A percentile compares a stretch with the other conserved stretches of the same genome.
These are phyloP conservation scores for Corythornis leucogaster DNA, from an alignment of 2,797 vertebrate genomes.

Conservation along the genomic window DNA sequence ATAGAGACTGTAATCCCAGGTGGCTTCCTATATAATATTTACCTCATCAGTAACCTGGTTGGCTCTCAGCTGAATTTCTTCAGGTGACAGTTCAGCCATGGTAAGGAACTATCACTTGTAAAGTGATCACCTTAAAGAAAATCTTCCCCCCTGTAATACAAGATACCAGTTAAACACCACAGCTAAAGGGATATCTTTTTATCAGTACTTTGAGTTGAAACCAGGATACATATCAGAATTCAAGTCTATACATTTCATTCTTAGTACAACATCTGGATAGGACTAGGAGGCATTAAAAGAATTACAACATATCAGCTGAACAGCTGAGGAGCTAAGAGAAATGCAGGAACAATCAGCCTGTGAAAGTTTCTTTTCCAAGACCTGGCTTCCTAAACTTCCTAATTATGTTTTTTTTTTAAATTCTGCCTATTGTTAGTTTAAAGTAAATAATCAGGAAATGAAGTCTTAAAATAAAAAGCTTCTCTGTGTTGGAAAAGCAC, in stretches of 20 bases:
- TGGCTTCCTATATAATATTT: conserved; percentile 2
- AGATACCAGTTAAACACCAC: not conserved
- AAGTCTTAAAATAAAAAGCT: not conserved
- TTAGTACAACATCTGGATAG: not conserved
- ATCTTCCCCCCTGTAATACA: conserved; percentile 24
- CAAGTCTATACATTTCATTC: not conserved
- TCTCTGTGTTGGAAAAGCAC: not conserved
- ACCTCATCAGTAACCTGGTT: conserved; percentile 98
- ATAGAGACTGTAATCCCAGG: not conserved
- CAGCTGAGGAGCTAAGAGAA: not conserved
- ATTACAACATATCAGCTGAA: not conserved
- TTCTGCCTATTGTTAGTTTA: not conserved
- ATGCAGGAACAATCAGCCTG: not conserved
- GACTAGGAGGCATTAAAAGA: not conserved
- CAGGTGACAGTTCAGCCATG: conserved; percentile 90
- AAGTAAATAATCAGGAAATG: not conserved
- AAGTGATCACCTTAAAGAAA: not conserved
- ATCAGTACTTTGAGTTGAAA: not conserved
- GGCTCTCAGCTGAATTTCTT: conserved; percentile 88
- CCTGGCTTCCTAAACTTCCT: not conserved
- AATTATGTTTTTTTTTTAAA: not conserved
- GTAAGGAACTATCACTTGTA: conserved; percentile 54
- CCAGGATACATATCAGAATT: not conserved
- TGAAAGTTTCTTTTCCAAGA: not conserved
- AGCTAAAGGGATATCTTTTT: not conserved